Base-by-base conservation (phyloP, 2,888 invertebrate species). In the Xanthorhoe designata region DNA sequence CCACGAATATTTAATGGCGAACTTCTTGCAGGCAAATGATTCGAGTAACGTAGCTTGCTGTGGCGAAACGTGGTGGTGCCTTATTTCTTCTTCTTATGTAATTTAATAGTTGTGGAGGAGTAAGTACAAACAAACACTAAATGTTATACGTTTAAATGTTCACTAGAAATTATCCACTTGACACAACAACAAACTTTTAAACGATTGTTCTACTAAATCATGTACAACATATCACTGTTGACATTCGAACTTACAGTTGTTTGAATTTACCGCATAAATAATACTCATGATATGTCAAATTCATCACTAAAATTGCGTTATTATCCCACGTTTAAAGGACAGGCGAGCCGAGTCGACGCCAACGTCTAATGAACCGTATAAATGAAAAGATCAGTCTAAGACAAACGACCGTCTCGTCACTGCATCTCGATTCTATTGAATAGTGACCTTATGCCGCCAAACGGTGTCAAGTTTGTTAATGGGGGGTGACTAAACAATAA, bases 21-120 rank as follows among this genome's bases (percentile, higher is more conserved):
- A 74, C 86, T 85, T 71, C 84, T 84, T 50, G 87, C 77, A 67
- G 90, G 84, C 66, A 86, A 88, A 79, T 89, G 91, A 71, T 90
- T 92, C 69, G 92, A 90, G 68, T 92, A 92, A 83, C 91, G 91
- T 78, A 92, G 81, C 78, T 91, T 92, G 84, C 91, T 88, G 89
- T 91, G 92, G 78, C 92, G 91, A 85, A 92, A 92, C 92, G 92
- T 92, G 90, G 86, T 91, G 91, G 80, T 75, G 87, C 72, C 77
- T 87, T 86, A 80, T 78, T 70, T 70, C 72, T 71, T 56, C 77
- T 56, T 66, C 57, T 62, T 74, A 70, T 74, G 52, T 64, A 74
- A 76, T 42, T 42, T 57, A 59, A 51, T 68, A 66, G 63, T 53
- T 58, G 66, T 59, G 9, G 53, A 56, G 29, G 60, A 19, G 50